Base-by-base conservation (phyloP, 2,797 vertebrate species). In the Hoplostethus mediterraneus region DNA sequence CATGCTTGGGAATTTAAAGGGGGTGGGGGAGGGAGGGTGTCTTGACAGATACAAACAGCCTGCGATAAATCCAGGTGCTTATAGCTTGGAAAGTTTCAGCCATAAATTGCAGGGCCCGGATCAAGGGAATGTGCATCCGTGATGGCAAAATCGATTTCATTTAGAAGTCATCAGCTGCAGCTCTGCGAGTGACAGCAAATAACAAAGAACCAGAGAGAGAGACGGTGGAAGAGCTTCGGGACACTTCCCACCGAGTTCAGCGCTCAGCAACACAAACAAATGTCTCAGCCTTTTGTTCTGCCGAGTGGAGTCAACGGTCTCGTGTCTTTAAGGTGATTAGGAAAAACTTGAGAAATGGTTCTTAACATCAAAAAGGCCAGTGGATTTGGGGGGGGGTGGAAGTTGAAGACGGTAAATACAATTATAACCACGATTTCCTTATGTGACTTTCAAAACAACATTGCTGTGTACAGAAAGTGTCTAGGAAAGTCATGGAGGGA, bases 71-170 rank as follows among this genome's bases (percentile, higher is more conserved):
- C 73, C 66, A 76, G 80, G 66, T 71, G 67, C 75, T 90, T 76
- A 75, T 52, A 74, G 67, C 69, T 31, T 42, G 69, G 63, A 82
- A 87, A 59, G 80, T 81, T 86, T 69, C n/a, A 16, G 31, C 52
- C 55, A 83, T 86, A 85, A 87, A 90, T 82, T 53, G 49, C 82
- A 45, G 44, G 3, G 38, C 62, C 48, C 53, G 17, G 69, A 89
- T 84, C 73, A 70, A 60, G 65, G 71, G 69, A 82, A 82, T 59
- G 73, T 85, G 79, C 75, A 82, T 86, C 75, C 5, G 17, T 73
- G 83, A 90, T 82, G 73, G 73, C 21, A 1, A 84, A 90, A 89
- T 90, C 78, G 78, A 92, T 92, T 92, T 92, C 56, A 85, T 93
- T 91, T 83, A 89, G 73, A 88, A 71, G 64, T 88, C 88, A 84